Percentiles rank a stretch among this genome's conserved stretches.
Conservation (phyloP, 1,140 invertebrate species). For the Bactericera cockerelli region DNA sequence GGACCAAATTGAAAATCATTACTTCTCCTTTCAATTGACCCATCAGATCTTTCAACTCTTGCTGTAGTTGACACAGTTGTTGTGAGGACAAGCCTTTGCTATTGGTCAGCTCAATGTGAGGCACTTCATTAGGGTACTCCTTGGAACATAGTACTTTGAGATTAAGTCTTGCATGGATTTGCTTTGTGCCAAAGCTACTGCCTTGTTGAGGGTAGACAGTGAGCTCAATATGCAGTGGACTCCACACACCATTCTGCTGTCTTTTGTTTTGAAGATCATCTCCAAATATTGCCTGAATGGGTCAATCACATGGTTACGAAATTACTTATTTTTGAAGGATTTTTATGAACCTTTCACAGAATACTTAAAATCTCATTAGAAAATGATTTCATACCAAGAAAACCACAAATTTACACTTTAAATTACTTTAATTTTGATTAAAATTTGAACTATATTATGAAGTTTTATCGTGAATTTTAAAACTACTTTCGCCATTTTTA, state of each 20-base stretch:
- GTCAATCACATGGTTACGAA: no score
- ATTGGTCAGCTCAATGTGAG: slow-evolving; percentile 43
- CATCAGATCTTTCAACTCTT: slow-evolving; percentile 39
- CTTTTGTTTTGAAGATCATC: slow-evolving; percentile 37
- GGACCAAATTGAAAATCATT: slow-evolving; percentile 57
- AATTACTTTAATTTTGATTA: no score
- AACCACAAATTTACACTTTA: no score
- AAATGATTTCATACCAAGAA: no score
- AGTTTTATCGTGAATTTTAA: no score
- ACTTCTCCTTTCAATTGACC: slow-evolving; percentile 46
- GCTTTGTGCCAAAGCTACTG: slow-evolving; percentile 35
- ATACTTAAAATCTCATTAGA: no score
- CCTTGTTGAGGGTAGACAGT: slow-evolving; percentile 49
- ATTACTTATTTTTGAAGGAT: no score
- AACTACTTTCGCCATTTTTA: no score
- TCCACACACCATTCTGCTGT: slow-evolving; percentile 37
- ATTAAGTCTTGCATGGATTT: slow-evolving; percentile 47
- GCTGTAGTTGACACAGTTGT: slow-evolving; percentile 36
- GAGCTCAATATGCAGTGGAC: slow-evolving; percentile 47
- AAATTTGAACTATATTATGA: no score
- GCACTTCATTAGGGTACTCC: slow-evolving; percentile 51
- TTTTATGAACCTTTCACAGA: no score
- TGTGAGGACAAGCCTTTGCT: slow-evolving; percentile 49
- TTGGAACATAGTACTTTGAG: slow-evolving; percentile 46
- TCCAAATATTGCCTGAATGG: slow-evolving; percentile 42